Base-by-base conservation (phyloP, 1,140 invertebrate genomes). In the Drosophila kurseongensis region DNA sequence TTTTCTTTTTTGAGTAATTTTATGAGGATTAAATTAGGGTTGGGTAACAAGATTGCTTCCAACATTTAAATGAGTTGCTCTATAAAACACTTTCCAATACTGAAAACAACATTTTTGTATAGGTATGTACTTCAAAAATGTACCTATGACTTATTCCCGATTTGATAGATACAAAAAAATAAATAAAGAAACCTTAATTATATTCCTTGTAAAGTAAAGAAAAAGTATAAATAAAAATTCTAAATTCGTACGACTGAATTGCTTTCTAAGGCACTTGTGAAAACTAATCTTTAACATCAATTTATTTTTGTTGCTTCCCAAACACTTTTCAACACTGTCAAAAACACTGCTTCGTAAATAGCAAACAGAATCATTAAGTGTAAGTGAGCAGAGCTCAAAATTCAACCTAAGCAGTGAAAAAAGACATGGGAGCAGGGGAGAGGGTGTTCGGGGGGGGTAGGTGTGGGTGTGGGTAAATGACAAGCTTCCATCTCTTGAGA, bases 331-430 rank as follows among this genome's bases (percentile, higher is more conserved):
- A 65, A 29, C 47, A 68, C 65, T 65, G 47, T 12, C 60, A 38
- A 29, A 27, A 66, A 66, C 47, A 52, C 18, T 16, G 18, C 23
- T 9, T 9, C 16, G 14, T 38, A 38, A 68, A 66, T 52, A 9
- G 65, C 65, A 68, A 68, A 68, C 38, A 68, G 65, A 68, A 66
- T 68, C 60, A 51, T 66, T 54, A 66, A 68, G 65, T 66, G 61
- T 23, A 23, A 68, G 66, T 40, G 16, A 66, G 47, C 65, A 44
- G 61, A 42, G 36, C 65, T 54, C 60, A 45, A 66, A 45, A 68
- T 52, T 67, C 63, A 63, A 54, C 65, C 40, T 32, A 32, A 29
- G 67, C 48, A 32, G 47, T 16, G 32, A 29, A 71, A 44, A 51
- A 47, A 52, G 59, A 32, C 52, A 23, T 56, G 42, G 42, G 3